Evolutionary conservation across 2,797 vertebrate species (phyloP).

Genomic region (Okamejei kenojei): DNA sequence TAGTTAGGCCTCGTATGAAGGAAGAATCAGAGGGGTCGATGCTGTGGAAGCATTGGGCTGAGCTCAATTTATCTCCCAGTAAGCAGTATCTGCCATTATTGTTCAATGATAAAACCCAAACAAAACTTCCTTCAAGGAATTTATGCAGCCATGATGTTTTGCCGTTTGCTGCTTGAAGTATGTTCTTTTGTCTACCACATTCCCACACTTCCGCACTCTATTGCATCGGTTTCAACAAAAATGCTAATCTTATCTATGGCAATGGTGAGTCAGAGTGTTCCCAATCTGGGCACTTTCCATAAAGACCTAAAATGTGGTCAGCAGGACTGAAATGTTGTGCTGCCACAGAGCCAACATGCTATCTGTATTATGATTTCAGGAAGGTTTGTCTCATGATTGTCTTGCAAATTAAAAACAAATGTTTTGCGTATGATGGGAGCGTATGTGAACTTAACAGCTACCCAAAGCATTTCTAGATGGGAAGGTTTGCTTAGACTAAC

Average conservation of each 20-base stretch:
- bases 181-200: neutral
- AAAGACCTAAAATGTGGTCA: neutral
- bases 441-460: neutral
- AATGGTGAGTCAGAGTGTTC: neutral
- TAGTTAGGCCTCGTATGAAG: no score
- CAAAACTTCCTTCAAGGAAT: neutral
- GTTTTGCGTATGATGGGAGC: neutral
- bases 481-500: neutral
- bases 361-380: neutral
- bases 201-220: neutral
- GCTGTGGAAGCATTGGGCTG: no score
- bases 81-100: no score
- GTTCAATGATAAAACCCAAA: no score
- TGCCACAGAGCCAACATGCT: neutral
- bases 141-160: neutral
- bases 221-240: no score
- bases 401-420: neutral
- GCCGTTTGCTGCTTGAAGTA: neutral
- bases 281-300: neutral
- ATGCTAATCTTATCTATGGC: neutral
- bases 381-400: neutral
- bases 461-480: neutral
- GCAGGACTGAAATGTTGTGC: neutral
- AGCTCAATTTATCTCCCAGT: no score
- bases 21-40: no score